Evolutionary conservation across 2,113 vertebrate species (phyloP).

Genomic region (Callaeas wilsoni): DNA sequence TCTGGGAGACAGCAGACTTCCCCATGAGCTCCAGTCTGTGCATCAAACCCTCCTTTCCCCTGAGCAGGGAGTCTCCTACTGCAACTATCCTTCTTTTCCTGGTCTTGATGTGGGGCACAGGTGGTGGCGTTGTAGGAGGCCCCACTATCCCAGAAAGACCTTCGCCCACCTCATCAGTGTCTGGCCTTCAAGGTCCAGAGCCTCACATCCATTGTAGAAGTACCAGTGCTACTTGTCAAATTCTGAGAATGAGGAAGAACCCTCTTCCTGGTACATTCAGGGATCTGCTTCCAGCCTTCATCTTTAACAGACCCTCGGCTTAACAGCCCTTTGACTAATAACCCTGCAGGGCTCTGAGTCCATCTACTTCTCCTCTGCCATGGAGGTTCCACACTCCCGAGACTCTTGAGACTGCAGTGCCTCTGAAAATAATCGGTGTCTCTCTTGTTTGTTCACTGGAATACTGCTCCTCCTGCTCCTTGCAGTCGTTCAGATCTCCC

Average conservation of each 20-base stretch:
- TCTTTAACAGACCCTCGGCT: not conserved
- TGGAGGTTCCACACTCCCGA: fast-evolving
- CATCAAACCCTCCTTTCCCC: too few species aligned
- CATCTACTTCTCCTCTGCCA: not conserved
- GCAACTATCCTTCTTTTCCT: not conserved
- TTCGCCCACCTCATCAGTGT: not conserved
- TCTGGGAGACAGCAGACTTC: not conserved
- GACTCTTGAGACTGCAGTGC: not conserved
- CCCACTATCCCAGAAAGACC: not conserved
- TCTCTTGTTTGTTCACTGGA: not conserved
- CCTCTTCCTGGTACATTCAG: not conserved
- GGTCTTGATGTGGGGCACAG: not conserved
- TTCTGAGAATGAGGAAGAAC: not conserved
- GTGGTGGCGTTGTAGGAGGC: not conserved
- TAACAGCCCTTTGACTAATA: not conserved
- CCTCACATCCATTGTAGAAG: fast-evolving
- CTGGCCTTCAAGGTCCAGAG: not conserved
- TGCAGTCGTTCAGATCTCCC: not conserved
- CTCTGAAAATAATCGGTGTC: not conserved
- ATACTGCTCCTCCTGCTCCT: not conserved
- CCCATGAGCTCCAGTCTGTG: not conserved
- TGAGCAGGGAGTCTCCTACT: not conserved
- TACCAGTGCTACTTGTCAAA: not conserved
- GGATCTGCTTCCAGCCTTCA: not conserved
- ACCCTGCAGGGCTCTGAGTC: not conserved